These are phyloP conservation scores for Peromyscus attwateri DNA, from an alignment of 2,797 vertebrate species.

Conservation along the genomic window DNA sequence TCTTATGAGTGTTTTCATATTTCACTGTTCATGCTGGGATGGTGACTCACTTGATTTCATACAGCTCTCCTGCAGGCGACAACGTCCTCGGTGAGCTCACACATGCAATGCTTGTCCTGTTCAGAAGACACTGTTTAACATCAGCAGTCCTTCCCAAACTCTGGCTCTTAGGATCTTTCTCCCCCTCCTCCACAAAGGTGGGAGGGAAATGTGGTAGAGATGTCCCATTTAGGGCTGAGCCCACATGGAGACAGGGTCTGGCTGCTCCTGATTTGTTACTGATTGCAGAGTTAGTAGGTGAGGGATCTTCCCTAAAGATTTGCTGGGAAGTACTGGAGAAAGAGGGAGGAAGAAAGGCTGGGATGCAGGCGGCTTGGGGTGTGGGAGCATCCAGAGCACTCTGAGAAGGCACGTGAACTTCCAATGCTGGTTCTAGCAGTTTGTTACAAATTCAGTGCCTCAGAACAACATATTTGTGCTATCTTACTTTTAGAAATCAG, in stretches of 20 bases:
- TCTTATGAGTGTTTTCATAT: background rate
- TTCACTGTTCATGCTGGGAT: too few species aligned
- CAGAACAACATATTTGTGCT: background rate
- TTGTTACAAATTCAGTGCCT: background rate
- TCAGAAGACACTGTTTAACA: background rate
- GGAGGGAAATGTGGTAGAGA: background rate
- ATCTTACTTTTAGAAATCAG: background rate
- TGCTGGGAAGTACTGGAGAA: background rate
- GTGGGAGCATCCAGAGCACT: background rate
- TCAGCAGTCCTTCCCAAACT: background rate
- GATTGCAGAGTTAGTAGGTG: background rate
- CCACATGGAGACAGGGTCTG: background rate
- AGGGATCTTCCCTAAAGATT: background rate
- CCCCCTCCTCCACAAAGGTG: background rate
- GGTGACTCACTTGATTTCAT: background rate
- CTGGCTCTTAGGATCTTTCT: background rate
- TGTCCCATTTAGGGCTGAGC: background rate
- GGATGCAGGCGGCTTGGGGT: background rate
- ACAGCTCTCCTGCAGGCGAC: background rate
- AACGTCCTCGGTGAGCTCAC: too few species aligned
- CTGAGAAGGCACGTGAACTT: background rate
- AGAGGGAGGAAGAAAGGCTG: background rate
- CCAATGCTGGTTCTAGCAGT: background rate
- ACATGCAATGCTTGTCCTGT: rapidly evolving
- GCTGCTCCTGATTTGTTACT: background rate